Percentiles rank a stretch among this genome's conserved stretches.
These are phyloP conservation scores for Berghia stephanieae DNA, from an alignment of 1,140 invertebrate species.

Conservation along the genomic window DNA sequence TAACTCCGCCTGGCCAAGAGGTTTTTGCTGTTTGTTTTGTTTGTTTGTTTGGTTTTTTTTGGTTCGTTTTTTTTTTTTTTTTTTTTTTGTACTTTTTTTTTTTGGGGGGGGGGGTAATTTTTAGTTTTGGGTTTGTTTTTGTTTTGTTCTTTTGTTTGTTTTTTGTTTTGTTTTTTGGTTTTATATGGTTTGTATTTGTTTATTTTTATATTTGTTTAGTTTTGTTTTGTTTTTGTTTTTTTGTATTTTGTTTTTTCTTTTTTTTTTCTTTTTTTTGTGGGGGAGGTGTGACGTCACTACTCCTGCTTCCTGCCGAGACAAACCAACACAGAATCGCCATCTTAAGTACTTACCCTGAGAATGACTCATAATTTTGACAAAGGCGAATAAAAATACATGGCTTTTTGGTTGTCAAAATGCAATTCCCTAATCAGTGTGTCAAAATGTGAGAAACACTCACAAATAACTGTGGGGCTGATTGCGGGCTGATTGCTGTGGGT, in stretches of 20 bases:
- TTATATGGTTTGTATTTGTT: neutral
- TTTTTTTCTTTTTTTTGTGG: neutral
- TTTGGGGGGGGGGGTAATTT: neutral
- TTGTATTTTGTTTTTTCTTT: neutral
- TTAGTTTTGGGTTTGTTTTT: neutral
- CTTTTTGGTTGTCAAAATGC: too few species aligned
- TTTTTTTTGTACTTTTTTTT: neutral
- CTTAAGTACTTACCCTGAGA: neutral
- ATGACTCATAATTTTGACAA: too few species aligned
- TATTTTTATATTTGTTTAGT: neutral
- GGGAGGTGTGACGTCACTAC: neutral
- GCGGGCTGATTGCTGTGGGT: too few species aligned
- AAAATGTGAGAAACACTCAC: too few species aligned
- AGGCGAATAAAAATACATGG: too few species aligned
- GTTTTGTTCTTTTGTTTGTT: neutral
- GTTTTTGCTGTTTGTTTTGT: too few species aligned
- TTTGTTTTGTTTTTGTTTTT: neutral
- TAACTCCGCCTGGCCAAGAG: too few species aligned
- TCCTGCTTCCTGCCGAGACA: neutral
- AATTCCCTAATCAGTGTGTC: too few species aligned
- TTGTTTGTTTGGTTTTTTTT: too few species aligned
- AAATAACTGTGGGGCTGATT: too few species aligned
- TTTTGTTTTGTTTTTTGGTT: neutral
- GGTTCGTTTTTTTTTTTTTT: too few species aligned
- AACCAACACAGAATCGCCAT: neutral